Evolutionary conservation across 2,113 vertebrate genomes (phyloP).

Genomic region (Rhea pennata): DNA sequence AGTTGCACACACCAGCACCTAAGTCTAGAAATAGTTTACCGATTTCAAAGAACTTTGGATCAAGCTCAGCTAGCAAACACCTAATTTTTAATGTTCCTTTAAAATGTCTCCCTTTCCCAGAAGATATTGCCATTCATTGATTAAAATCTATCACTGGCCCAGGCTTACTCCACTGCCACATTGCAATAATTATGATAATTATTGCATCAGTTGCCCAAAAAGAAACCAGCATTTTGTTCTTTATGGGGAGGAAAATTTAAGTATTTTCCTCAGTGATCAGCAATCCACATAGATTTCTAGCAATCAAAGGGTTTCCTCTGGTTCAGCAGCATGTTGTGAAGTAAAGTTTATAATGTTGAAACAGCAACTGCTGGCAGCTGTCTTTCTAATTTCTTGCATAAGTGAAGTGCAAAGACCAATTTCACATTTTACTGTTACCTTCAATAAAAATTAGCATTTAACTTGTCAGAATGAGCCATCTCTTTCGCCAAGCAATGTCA

Average conservation of each 20-base stretch:
- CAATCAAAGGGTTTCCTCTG: not conserved
- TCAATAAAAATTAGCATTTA: conserved; percentile 53
- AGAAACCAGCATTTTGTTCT: not conserved
- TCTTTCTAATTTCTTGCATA: conserved; percentile 42
- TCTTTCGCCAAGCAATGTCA: conserved; percentile 38
- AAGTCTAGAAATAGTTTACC: accelerated
- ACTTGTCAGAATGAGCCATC: conserved; percentile 29
- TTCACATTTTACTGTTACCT: conserved; percentile 36
- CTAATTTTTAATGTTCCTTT: not conserved
- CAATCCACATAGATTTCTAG: not conserved
- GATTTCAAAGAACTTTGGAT: not conserved
- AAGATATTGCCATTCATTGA: not conserved
- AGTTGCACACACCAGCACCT: not conserved
- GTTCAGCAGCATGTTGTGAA: conserved; percentile 12
- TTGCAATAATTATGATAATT: not conserved
- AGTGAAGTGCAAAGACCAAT: conserved; percentile 36
- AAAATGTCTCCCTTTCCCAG: not conserved
- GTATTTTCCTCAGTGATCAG: not conserved
- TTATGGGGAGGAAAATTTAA: not conserved
- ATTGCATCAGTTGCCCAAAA: not conserved
- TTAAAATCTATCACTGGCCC: not conserved
- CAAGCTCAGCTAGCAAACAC: not conserved
- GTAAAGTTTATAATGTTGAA: not conserved
- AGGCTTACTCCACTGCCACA: not conserved
- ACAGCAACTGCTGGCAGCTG: not conserved